Evolutionary conservation across 2,797 vertebrate genomes (phyloP).

Genomic region (Ispidina picta): DNA sequence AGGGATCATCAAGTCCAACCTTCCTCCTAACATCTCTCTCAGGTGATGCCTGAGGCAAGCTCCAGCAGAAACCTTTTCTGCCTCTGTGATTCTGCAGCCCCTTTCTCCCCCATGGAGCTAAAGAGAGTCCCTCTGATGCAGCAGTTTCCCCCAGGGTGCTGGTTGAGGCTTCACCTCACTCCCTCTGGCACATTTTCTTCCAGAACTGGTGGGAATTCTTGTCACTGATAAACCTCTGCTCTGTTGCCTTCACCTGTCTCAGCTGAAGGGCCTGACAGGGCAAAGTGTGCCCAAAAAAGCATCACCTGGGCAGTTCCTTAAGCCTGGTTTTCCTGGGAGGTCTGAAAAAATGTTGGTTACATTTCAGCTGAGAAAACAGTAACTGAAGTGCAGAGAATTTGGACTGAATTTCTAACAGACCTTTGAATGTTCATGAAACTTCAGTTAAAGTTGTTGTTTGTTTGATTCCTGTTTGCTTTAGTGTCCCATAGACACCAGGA

Average conservation of each 20-base stretch:
- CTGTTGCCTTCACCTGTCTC: not conserved
- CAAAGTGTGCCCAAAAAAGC: not conserved
- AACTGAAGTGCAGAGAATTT: accelerated
- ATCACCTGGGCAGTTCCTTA: not conserved
- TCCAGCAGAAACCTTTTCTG: not conserved
- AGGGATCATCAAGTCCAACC: too few species aligned
- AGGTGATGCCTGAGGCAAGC: not conserved
- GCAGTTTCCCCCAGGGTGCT: not conserved
- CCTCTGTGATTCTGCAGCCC: not conserved
- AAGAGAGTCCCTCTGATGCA: not conserved
- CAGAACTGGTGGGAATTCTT: not conserved
- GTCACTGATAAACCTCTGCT: not conserved
- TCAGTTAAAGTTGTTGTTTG: not conserved
- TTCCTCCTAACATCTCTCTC: too few species aligned
- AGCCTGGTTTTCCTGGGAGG: not conserved
- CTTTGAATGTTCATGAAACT: not conserved
- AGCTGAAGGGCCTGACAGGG: not conserved
- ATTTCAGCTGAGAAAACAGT: not conserved
- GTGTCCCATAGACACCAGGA: constrained; percentile 97
- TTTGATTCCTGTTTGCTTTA: constrained; percentile 54
- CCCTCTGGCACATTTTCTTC: not conserved
- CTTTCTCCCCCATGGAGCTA: not conserved
- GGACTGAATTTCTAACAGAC: not conserved
- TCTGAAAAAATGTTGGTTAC: not conserved
- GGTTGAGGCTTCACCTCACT: not conserved